phyloP scores from a whole-genome alignment of 2,113 vertebrate species.

The Eurypyga helias region DNA sequence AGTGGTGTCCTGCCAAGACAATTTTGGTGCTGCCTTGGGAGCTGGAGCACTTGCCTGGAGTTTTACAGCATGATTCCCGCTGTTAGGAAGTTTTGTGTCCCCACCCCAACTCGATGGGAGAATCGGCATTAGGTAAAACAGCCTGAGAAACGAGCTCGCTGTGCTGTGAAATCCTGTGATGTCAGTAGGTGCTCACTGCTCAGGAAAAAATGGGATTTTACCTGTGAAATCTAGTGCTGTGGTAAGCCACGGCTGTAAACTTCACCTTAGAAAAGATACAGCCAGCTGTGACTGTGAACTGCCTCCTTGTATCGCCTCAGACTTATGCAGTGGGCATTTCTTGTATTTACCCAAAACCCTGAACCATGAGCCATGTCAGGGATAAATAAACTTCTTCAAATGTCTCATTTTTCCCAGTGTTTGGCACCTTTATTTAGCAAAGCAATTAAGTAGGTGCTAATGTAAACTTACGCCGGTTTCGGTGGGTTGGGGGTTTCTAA shows the following conservation, averaged over 20 bases:
- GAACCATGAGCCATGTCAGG: neutral
- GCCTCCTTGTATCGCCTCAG: neutral
- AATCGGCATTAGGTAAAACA: fast-evolving
- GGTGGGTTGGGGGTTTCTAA: neutral
- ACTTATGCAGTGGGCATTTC: neutral
- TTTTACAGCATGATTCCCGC: neutral
- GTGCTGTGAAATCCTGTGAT: neutral
- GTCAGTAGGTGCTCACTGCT: neutral
- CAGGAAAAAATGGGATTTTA: neutral
- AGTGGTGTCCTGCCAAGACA: neutral
- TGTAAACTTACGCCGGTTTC: neutral
- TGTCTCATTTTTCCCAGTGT: neutral
- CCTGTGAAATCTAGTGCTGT: neutral
- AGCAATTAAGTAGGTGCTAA: neutral
- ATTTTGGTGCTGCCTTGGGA: neutral
- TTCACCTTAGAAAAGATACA: neutral
- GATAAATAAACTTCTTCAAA: neutral
- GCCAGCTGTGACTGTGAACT: fast-evolving
- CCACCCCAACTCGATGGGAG: neutral
- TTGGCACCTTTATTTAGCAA: neutral
- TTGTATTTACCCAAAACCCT: neutral
- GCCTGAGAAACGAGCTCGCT: neutral
- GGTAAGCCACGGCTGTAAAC: neutral
- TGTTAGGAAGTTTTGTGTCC: neutral
- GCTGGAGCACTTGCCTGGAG: neutral